A percentile compares a stretch with the other conserved stretches of the same genome.
phyloP scores from a whole-genome alignment of 1,140 invertebrate genomes.

The Steinernema feltiae region DNA sequence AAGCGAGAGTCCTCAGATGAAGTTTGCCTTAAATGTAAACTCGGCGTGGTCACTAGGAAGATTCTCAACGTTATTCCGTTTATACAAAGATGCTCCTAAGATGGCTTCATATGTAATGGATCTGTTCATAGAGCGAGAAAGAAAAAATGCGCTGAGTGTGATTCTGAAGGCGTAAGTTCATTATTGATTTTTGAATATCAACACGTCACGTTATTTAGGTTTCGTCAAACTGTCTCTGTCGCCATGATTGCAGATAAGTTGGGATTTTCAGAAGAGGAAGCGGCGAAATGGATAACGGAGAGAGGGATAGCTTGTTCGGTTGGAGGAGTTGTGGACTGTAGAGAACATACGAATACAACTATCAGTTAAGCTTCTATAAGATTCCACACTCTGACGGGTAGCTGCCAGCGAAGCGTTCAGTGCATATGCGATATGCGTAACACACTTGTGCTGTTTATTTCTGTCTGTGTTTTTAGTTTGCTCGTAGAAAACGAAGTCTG shows the following conservation, averaged over 20 bases:
- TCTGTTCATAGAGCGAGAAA: conserved; percentile 87
- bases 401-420: too few relatives aligned
- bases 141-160: conserved; percentile 78
- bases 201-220: conserved; percentile 66
- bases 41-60: conserved; percentile 84
- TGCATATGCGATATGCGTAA: too few relatives aligned
- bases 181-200: conserved; percentile 36
- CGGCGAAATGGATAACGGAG: conserved; percentile 17
- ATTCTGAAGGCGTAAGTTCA: conserved; percentile 97
- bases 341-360: conserved; percentile 18
- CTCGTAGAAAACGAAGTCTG: too few relatives aligned
- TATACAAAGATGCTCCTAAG: conserved; percentile 75
- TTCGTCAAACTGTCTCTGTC: conserved; percentile 79
- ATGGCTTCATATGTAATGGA: conserved; percentile 95
- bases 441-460: too few relatives aligned
- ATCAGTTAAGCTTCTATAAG: background rate
- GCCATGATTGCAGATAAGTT: conserved; percentile 59
- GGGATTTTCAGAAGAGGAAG: conserved; percentile 37
- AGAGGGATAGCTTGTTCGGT: conserved; percentile 17
- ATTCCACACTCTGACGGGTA: background rate
- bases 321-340: conserved; percentile 30
- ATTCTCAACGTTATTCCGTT: conserved; percentile 81
- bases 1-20: conserved; percentile 75
- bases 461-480: too few relatives aligned
- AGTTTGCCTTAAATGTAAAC: conserved; percentile 76